Conservation (phyloP, 2,797 vertebrate genomes). For the Microhierax caerulescens region DNA sequence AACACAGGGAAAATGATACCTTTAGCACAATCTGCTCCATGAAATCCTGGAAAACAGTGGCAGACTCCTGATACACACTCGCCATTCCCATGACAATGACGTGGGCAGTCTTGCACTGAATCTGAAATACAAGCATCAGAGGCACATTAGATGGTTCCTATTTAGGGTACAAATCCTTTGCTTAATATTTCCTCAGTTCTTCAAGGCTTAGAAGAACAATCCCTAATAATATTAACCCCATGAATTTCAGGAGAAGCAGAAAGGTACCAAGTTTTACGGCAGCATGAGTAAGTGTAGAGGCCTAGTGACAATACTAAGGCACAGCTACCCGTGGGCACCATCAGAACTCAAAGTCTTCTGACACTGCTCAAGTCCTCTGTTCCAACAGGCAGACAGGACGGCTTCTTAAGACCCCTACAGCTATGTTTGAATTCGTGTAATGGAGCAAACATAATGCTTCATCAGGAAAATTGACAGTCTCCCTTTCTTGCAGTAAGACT, state of each 20-base stretch:
- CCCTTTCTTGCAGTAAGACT: not conserved
- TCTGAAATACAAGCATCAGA: slow-evolving; percentile 76
- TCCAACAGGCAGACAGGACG: not conserved
- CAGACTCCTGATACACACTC: slow-evolving; percentile 96
- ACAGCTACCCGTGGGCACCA: not conserved
- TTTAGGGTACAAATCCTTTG: not conserved
- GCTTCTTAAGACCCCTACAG: not conserved
- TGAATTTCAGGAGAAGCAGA: not conserved
- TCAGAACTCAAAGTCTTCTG: not conserved
- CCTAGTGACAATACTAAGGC: accelerated
- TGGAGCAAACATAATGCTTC: not conserved
- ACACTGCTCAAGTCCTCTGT: not conserved
- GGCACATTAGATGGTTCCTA: not conserved
- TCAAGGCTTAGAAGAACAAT: not conserved
- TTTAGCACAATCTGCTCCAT: slow-evolving; percentile 97
- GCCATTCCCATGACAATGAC: slow-evolving; percentile 97
- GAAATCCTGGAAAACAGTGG: slow-evolving; percentile 97
- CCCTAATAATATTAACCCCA: not conserved
- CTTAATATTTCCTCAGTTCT: not conserved
- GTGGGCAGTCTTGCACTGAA: slow-evolving; percentile 96
- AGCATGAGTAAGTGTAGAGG: accelerated
- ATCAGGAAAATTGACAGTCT: not conserved
- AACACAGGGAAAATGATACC: slow-evolving; percentile 76
- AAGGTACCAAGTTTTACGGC: not conserved
- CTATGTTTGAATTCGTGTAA: not conserved